These are phyloP conservation scores for Lasioglossum malachurum DNA, from an alignment of 2,888 invertebrate genomes.

Conservation along the genomic window DNA sequence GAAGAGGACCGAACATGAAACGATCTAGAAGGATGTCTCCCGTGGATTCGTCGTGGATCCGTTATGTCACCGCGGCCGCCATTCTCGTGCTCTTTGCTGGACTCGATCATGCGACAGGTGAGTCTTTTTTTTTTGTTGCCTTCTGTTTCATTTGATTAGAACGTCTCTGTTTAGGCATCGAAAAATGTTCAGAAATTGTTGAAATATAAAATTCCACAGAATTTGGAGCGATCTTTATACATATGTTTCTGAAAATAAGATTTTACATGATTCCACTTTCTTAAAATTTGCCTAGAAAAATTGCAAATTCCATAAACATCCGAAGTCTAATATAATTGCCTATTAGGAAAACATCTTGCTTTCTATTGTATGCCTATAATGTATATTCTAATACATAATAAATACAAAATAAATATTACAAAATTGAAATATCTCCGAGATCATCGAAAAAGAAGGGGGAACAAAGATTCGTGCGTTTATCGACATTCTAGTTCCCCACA, in stretches of 20 bases:
- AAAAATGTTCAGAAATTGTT: no score
- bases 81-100: constrained; percentile 40
- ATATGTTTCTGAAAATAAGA: no score
- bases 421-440: neutral
- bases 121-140: neutral
- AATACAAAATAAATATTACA: no score
- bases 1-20: constrained; percentile 58
- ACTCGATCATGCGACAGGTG: constrained; percentile 53
- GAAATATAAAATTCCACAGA: no score
- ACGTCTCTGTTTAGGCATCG: neutral
- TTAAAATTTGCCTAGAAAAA: no score
- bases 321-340: no score
- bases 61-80: constrained; percentile 14
- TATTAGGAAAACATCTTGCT: no score
- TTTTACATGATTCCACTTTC: no score
- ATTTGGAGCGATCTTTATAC: no score
- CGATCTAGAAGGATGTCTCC: constrained; percentile 37
- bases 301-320: no score
- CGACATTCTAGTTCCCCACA: neutral
- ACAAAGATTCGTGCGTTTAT: neutral
- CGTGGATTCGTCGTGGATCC: constrained; percentile 14
- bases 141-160: neutral
- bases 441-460: neutral
- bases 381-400: no score
- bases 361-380: no score